These are phyloP conservation scores for Vombatus ursinus DNA, from an alignment of 2,113 vertebrate species.

Conservation along the genomic window DNA sequence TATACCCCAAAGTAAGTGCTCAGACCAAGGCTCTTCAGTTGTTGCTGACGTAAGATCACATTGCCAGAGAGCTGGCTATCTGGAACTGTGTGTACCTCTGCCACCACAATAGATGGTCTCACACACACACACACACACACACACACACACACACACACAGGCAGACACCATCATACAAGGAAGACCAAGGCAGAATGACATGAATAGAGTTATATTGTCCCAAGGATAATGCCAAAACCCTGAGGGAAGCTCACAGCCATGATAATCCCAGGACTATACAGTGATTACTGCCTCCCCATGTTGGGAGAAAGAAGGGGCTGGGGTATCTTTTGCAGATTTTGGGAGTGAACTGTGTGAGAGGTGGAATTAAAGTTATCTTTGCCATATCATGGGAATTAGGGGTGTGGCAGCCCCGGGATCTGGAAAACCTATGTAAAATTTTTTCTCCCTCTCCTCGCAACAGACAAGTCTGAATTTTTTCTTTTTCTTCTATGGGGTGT, in stretches of 20 bases:
- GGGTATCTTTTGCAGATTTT: not conserved
- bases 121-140: not conserved
- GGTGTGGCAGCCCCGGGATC: fast-evolving
- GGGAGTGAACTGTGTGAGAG: not conserved
- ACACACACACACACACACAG: not conserved
- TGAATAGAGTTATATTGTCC: not conserved
- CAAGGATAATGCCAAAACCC: not conserved
- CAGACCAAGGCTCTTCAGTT: not conserved
- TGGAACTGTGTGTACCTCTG: not conserved
- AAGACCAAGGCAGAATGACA: not conserved
- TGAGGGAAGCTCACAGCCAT: not conserved
- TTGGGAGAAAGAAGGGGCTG: too few species aligned
- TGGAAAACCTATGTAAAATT: not conserved
- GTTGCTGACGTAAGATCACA: not conserved
- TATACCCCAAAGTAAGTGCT: not conserved
- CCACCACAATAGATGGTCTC: not conserved
- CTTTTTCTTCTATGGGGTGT: not conserved
- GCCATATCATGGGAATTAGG: not conserved
- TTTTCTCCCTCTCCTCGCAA: not conserved
- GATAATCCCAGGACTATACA: not conserved
- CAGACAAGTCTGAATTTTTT: not conserved
- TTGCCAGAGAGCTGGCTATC: not conserved
- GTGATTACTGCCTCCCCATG: not conserved
- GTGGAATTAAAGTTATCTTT: not conserved
- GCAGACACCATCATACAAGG: not conserved